phyloP scores from a whole-genome alignment of 2,113 vertebrate genomes.

The Channa maculata region DNA sequence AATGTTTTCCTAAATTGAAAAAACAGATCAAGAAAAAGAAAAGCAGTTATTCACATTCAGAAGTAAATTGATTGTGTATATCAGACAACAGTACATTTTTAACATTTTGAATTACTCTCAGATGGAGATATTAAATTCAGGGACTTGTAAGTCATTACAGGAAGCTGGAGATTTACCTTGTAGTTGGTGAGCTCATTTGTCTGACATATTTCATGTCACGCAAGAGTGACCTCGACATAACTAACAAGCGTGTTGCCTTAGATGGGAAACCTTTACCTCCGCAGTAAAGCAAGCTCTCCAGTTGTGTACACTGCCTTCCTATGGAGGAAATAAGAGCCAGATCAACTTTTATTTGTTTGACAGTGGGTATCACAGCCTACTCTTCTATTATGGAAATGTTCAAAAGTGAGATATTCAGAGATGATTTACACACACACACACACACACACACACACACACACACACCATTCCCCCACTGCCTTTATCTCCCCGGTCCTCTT shows the following conservation, averaged over 20 bases:
- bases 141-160: slow-evolving; percentile 22
- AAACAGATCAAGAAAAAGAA: neutral
- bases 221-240: slow-evolving; percentile 9
- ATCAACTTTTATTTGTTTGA: slow-evolving; percentile 54
- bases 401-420: slow-evolving; percentile 40
- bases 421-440: slow-evolving; percentile 45
- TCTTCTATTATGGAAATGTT: slow-evolving; percentile 48
- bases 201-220: slow-evolving; percentile 39
- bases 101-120: slow-evolving; percentile 29
- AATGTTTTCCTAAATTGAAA: neutral
- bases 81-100: slow-evolving; percentile 12
- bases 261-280: slow-evolving; percentile 30
- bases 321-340: slow-evolving; percentile 37
- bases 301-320: slow-evolving; percentile 39
- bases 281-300: slow-evolving; percentile 39
- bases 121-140: slow-evolving; percentile 23
- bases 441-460: slow-evolving; percentile 12
- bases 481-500: slow-evolving; percentile 60
- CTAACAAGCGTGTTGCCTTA: slow-evolving; percentile 16
- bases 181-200: slow-evolving; percentile 26
- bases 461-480: slow-evolving; percentile 26
- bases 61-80: slow-evolving; percentile 21
- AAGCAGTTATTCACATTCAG: slow-evolving; percentile 14
- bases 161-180: slow-evolving; percentile 18
- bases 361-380: slow-evolving; percentile 36